Percentiles rank a stretch among this genome's conserved stretches.
These are phyloP conservation scores for Gonatopus flavifemur DNA, from an alignment of 1,140 invertebrate species.

Conservation along the genomic window DNA sequence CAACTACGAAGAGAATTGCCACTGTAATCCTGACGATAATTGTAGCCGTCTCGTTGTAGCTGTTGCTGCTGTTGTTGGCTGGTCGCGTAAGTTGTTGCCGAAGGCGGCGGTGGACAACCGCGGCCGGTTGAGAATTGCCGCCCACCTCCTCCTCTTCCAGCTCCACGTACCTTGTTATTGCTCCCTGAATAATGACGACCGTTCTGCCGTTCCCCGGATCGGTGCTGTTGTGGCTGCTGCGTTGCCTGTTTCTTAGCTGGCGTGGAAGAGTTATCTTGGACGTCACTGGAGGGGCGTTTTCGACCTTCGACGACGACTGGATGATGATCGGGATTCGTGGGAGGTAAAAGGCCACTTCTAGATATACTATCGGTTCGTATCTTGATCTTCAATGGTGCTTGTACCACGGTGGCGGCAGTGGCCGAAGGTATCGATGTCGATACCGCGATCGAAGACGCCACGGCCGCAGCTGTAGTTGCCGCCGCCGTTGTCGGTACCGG, in stretches of 20 bases:
- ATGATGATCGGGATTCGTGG: no score
- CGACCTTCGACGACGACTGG: slow-evolving; percentile 4
- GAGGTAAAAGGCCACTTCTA: no score
- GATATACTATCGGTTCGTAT: no score
- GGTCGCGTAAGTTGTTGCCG: slow-evolving; percentile 24
- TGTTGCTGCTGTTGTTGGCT: slow-evolving; percentile 20
- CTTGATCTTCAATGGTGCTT: neutral
- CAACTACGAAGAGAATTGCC: slow-evolving; percentile 19
- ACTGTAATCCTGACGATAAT: slow-evolving; percentile 24
- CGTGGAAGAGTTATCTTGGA: no score
- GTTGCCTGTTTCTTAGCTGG: neutral
- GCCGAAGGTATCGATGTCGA: no score
- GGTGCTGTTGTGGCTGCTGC: slow-evolving; percentile 21
- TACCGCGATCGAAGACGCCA: neutral
- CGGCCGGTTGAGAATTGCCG: slow-evolving; percentile 28
- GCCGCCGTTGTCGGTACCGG: slow-evolving; percentile 61
- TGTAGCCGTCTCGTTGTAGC: slow-evolving; percentile 30
- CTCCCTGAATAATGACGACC: slow-evolving; percentile 53
- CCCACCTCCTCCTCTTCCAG: slow-evolving; percentile 43
- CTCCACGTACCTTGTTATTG: slow-evolving; percentile 61
- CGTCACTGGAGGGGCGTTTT: slow-evolving; percentile 35
- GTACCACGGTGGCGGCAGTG: slow-evolving; percentile 9
- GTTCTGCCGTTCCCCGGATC: slow-evolving; percentile 43
- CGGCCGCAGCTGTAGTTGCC: slow-evolving; percentile 1
- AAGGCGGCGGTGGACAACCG: slow-evolving; percentile 41